These are phyloP conservation scores for Trichomalopsis sarcophagae DNA, from an alignment of 1,140 invertebrate genomes.

Conservation along the genomic window DNA sequence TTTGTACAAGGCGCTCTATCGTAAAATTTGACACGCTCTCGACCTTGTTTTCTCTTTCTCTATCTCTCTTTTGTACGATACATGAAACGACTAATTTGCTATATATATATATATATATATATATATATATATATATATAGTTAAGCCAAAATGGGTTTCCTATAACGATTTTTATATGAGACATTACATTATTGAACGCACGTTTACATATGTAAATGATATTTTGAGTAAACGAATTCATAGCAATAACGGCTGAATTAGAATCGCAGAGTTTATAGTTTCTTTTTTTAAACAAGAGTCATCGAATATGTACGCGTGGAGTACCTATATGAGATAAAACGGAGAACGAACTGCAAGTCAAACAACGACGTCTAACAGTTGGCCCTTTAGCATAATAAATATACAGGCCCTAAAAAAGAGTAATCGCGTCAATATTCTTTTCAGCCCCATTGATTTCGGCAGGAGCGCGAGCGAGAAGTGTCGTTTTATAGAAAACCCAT, in stretches of 20 bases:
- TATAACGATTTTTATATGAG: slow-evolving; percentile 12
- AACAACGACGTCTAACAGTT: too few species aligned
- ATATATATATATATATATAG: slow-evolving; percentile 17
- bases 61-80: slow-evolving; percentile 1
- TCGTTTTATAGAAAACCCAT: slow-evolving; percentile 41
- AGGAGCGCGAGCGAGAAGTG: neutral
- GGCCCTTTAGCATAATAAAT: neutral
- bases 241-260: neutral
- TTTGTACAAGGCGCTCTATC: slow-evolving; percentile 21
- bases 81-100: slow-evolving; percentile 12
- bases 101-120: too few species aligned
- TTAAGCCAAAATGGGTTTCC: slow-evolving; percentile 40
- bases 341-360: too few species aligned
- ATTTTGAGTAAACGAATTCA: neutral
- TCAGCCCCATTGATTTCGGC: neutral
- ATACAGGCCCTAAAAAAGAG: neutral
- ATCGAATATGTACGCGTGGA: too few species aligned
- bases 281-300: neutral
- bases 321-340: too few species aligned
- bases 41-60: neutral
- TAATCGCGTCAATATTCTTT: neutral
- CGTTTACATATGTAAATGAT: neutral
- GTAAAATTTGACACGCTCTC: slow-evolving; percentile 18
- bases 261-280: neutral
- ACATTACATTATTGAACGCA: neutral